Percentiles rank a stretch among this genome's conserved stretches.
Evolutionary conservation across 1,140 invertebrate genomes (phyloP).

Genomic region (Microplitis demolitor): DNA sequence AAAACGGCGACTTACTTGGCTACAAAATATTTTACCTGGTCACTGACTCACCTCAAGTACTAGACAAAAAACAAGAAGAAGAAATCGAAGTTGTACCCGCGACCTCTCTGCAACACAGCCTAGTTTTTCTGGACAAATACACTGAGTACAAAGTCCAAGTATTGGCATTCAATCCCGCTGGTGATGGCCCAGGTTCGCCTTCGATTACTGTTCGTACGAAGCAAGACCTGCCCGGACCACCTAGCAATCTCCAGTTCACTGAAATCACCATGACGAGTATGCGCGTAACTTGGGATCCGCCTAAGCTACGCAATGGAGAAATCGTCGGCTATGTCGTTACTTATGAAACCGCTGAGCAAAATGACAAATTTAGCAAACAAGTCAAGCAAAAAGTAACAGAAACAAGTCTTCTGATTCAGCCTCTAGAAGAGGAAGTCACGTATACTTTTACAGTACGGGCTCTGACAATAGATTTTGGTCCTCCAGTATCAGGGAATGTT

Average conservation of each 20-base stretch:
- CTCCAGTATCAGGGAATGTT: slow-evolving; percentile 77
- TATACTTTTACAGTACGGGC: slow-evolving; percentile 91
- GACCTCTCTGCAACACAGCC: slow-evolving; percentile 77
- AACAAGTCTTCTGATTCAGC: slow-evolving; percentile 78
- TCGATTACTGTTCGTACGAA: slow-evolving; percentile 78
- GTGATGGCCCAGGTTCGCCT: slow-evolving; percentile 88
- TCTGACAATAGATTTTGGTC: slow-evolving; percentile 85
- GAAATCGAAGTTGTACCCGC: slow-evolving; percentile 92
- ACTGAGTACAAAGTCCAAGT: slow-evolving; percentile 92
- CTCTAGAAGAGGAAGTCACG: slow-evolving; percentile 88
- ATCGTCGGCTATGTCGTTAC: slow-evolving; percentile 91
- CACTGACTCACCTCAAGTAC: slow-evolving; percentile 76
- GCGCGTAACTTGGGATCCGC: slow-evolving; percentile 89
- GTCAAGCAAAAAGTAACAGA: slow-evolving; percentile 90
- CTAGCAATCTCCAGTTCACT: slow-evolving; percentile 79
- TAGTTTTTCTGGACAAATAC: slow-evolving; percentile 91
- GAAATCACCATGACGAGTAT: slow-evolving; percentile 96
- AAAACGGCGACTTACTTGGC: slow-evolving; percentile 91
- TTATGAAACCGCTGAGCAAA: slow-evolving; percentile 91
- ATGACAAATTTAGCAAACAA: slow-evolving; percentile 89
- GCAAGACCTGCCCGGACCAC: slow-evolving; percentile 81
- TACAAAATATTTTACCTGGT: slow-evolving; percentile 91
- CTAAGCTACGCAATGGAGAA: slow-evolving; percentile 86
- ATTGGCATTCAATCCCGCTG: slow-evolving; percentile 95
- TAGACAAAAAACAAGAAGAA: slow-evolving; percentile 75